Evolutionary conservation across 2,113 vertebrate genomes (phyloP).

Genomic region (Oxyruncus cristatus): DNA sequence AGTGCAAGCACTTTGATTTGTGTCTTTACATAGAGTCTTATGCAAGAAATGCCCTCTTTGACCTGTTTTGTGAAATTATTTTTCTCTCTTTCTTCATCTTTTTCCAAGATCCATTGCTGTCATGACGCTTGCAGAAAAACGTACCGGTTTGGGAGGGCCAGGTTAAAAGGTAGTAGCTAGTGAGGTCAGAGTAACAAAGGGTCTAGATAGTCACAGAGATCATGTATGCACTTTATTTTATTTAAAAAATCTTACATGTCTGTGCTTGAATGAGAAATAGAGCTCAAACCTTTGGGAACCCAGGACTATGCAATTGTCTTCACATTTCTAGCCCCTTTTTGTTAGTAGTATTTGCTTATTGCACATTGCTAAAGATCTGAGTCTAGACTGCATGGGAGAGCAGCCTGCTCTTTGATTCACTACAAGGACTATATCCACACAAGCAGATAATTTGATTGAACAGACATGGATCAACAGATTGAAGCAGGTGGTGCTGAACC

Average conservation of each 20-base stretch:
- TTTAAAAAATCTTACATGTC: background rate
- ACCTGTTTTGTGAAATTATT: constrained; percentile 17
- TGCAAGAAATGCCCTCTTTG: constrained; percentile 36
- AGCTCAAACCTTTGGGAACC: background rate
- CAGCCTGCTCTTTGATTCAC: background rate
- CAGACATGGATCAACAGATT: background rate
- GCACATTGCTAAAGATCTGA: background rate
- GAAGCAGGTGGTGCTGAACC: background rate
- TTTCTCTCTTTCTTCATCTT: constrained; percentile 12
- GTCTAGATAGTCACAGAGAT: background rate
- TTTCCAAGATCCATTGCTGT: background rate
- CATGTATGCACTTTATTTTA: background rate
- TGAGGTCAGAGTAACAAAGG: background rate
- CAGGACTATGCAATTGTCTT: background rate
- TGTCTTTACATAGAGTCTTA: constrained; percentile 16
- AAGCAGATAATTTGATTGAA: background rate
- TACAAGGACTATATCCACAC: rapidly evolving
- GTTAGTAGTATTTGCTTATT: background rate
- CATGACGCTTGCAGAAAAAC: background rate
- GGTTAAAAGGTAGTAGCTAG: background rate
- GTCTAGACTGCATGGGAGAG: background rate
- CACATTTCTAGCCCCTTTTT: background rate
- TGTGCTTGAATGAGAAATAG: background rate
- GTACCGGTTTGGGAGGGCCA: background rate
- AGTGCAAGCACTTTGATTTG: constrained; percentile 29